phyloP scores from a whole-genome alignment of 2,113 vertebrate genomes.

The Cichladusa arquata region DNA sequence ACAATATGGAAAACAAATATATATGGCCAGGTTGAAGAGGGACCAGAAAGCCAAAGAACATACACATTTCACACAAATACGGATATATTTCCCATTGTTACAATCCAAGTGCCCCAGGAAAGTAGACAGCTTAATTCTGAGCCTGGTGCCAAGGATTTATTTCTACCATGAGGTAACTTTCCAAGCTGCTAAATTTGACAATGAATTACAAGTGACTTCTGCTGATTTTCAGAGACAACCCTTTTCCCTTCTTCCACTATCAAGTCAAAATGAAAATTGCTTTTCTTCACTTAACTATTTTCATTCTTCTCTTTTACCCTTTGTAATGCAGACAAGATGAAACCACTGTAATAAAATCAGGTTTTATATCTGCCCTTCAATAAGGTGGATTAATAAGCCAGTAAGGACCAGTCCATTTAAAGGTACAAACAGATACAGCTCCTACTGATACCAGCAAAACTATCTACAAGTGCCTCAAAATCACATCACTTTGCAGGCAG shows the following conservation, averaged over 20 bases:
- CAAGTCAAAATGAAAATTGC: not conserved
- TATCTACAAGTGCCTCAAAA: not conserved
- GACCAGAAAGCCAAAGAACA: not conserved
- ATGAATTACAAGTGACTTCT: not conserved
- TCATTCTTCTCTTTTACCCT: not conserved
- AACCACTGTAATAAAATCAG: not conserved
- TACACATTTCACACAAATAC: not conserved
- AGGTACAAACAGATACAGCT: accelerated
- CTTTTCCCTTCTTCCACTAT: not conserved
- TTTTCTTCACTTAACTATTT: not conserved
- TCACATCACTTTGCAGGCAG: not conserved
- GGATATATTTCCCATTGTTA: not conserved
- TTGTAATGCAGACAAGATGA: not conserved
- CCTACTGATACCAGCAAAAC: not conserved
- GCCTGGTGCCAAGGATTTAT: not conserved
- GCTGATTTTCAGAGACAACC: not conserved
- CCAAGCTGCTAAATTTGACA: not conserved
- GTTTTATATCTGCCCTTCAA: not conserved
- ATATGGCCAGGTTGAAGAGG: not conserved
- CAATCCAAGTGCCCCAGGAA: not conserved
- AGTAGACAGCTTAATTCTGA: not conserved
- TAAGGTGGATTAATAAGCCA: not conserved
- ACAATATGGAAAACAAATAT: not conserved
- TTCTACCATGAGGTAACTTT: not conserved
- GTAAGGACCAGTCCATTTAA: not conserved